Base-by-base conservation (phyloP, 1,140 invertebrate species). In the Megathymus violae region DNA sequence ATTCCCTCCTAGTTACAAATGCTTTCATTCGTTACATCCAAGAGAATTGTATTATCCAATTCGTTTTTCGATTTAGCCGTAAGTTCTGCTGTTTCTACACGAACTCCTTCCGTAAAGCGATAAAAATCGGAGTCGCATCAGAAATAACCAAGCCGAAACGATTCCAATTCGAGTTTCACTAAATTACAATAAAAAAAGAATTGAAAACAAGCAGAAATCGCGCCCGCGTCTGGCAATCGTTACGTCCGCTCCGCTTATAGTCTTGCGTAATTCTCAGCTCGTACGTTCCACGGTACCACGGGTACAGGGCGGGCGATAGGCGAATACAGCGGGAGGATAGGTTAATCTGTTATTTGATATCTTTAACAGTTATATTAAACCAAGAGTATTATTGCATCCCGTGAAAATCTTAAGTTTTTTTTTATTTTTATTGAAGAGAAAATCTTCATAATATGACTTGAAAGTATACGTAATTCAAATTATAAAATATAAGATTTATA, bases 251-350 rank as follows among this genome's bases (percentile, higher is more conserved):
- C 51, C 52, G 54, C 34, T 63, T 59, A 67, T 27, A 76, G 70
- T 71, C 72, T 77, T 73, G 74, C 69, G 62, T 78, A 74, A 79
- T 71, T 68, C 69, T 64, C 47, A 50, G 47, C 7, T 46, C 59
- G 60, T 71, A 71, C 22, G 4, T 9, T 14, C 6, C 6, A 50
- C 0, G n/a, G 11, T 16, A n/a, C n/a, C n/a, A n/a, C 31, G 1
- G 15, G 1, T 25, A 16, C 14, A 3, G n/a, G n/a, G n/a, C n/a
- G n/a, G 10, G 10, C 27, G 47, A 50, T 48, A 14, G 9, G 46
- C 25, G 11, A 31, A n/a, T n/a, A n/a, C n/a, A n/a, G n/a, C n/a
- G n/a, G n/a, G n/a, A n/a, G n/a, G n/a, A n/a, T n/a, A n/a, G n/a
- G n/a, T n/a, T n/a, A n/a, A n/a, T n/a, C n/a, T n/a, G n/a, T n/a